Evolutionary conservation across 2,113 vertebrate species (phyloP).

Genomic region (Merops nubicus): DNA sequence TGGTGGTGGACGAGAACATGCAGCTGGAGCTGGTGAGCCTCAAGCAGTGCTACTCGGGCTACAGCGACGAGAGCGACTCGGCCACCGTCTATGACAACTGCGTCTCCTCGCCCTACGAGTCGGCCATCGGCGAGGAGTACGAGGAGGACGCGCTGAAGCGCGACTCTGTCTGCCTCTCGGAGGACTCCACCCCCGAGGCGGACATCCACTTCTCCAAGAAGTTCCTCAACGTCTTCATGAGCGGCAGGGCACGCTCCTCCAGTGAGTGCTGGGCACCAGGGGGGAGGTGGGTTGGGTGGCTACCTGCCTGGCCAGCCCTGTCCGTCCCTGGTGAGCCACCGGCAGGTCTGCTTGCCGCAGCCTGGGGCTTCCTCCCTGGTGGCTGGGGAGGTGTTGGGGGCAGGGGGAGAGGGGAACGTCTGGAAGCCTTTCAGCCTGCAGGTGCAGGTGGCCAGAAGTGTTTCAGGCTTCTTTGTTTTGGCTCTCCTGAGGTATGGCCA

Average conservation of each 20-base stretch:
- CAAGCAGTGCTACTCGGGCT: slow-evolving; percentile 91
- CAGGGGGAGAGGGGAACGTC: too few relatives aligned
- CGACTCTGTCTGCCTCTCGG: slow-evolving; percentile 86
- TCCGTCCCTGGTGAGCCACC: background rate
- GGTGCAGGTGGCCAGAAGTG: background rate
- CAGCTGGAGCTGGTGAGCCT: slow-evolving; percentile 95
- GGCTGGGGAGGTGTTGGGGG: background rate
- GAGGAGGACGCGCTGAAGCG: slow-evolving; percentile 88
- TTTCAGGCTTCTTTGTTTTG: background rate
- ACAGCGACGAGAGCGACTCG: slow-evolving; percentile 95
- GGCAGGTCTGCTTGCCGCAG: background rate
- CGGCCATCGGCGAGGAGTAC: slow-evolving; percentile 90
- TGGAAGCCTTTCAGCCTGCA: background rate
- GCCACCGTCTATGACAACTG: slow-evolving; percentile 96
- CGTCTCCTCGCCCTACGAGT: slow-evolving; percentile 93
- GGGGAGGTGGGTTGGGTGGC: background rate
- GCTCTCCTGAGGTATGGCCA: background rate
- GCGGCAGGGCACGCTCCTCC: slow-evolving; percentile 90
- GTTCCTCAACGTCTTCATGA: slow-evolving; percentile 98
- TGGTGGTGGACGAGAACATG: slow-evolving; percentile 95
- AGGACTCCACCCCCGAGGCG: slow-evolving; percentile 88
- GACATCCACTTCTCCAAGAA: slow-evolving; percentile 95
- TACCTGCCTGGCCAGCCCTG: background rate
- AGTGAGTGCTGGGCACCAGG: slow-evolving; percentile 82
- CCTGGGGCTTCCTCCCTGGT: background rate